A percentile compares a stretch with the other conserved stretches of the same genome.
These are phyloP conservation scores for Oplegnathus fasciatus DNA, from an alignment of 2,113 vertebrate genomes.

Conservation along the genomic window DNA sequence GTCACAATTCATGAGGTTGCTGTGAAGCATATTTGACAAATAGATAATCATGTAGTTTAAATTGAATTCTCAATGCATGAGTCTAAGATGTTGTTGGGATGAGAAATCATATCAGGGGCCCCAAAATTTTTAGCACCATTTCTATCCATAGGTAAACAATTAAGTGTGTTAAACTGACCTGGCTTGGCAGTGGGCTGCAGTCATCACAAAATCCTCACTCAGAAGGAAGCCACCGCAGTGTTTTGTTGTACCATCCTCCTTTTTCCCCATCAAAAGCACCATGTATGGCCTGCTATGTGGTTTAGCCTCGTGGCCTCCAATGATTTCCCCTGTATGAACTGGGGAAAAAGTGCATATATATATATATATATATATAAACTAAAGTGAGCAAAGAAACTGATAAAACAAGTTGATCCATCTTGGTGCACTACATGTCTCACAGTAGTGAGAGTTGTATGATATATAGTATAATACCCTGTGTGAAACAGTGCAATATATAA, in stretches of 20 bases:
- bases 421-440: no score
- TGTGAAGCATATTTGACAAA: no score
- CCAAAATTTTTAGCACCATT: neutral
- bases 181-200: constrained; percentile 75
- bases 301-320: constrained; percentile 43
- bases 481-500: no score
- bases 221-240: constrained; percentile 77
- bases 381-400: no score
- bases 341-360: neutral
- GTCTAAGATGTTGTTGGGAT: neutral
- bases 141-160: neutral
- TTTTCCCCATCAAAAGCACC: constrained; percentile 7
- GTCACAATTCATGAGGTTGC: neutral
- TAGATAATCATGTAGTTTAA: neutral
- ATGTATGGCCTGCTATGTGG: constrained; percentile 75
- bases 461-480: no score
- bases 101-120: neutral
- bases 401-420: no score
- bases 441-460: no score
- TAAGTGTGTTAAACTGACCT: constrained; percentile 47
- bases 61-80: neutral
- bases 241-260: accelerated
- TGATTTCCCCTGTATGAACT: constrained; percentile 48
- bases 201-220: constrained; percentile 76
- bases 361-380: no score